Evolutionary conservation across 1,140 invertebrate species (phyloP), one percentile per base, ranked within the genome.

Genomic region (Oscheius sp.): DNA sequence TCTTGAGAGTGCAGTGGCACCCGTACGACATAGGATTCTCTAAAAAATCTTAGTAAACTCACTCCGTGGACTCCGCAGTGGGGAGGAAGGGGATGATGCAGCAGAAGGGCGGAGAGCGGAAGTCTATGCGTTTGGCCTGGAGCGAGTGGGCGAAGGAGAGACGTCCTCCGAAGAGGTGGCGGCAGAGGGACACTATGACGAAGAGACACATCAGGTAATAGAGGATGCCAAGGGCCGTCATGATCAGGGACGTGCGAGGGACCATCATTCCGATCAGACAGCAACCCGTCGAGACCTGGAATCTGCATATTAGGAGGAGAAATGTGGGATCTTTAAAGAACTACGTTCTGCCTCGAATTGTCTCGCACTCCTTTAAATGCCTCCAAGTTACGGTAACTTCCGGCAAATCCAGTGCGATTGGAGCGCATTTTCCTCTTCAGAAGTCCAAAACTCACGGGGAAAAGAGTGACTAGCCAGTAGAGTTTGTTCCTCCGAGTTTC

Each of bases 131-230:
- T 18, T 62, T 35, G 18, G 58, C 55, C 20, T 73, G 70, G 18
- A 76, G 64, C 13, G 31, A 68, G 28, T 69, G 61, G 55, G 71
- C 58, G 15, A 76, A 68, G 26, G 71, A 68, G 2, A 63, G 36
- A 4, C 75, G 70, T 2, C 75, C 75, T 1, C 75, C 75, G 20
- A 68, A 73, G 23, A 76, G 70, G 65, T 76, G 75, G 46, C 61
- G 64, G 52, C 68, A 73, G 29, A 76, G 75, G 1, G 75, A 76
- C 29, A 76, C 75, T 52, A 76, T 67, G n/a, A 76, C 71, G 31
- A 74, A 74, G 4, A 76, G 72, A 49, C 75, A 76, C 38, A 76
- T 62, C 2, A 76, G 70, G 63, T 68, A 74, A 59, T 76, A 76
- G 20, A 76, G 70, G 45, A 76, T 59, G 23, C 72, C 72, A 15